A percentile compares a stretch with the other conserved stretches of the same genome.
phyloP scores from a whole-genome alignment of 2,797 vertebrate species.

The Rhincodon typus region DNA sequence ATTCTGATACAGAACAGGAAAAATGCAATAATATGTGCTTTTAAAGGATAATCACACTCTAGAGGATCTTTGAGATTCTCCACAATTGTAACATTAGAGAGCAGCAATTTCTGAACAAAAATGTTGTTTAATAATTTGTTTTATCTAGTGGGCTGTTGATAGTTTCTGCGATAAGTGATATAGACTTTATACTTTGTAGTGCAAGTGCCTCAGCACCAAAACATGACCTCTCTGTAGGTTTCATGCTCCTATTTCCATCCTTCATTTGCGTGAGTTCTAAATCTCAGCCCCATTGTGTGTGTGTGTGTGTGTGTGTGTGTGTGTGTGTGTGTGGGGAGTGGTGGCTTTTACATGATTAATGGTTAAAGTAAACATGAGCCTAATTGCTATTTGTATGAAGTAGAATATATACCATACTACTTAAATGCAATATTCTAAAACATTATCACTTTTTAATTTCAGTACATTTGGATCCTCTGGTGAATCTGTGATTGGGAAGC shows the following conservation, averaged over 20 bases:
- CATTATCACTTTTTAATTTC: slow-evolving; percentile 18
- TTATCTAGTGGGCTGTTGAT: background rate
- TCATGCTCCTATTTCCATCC: background rate
- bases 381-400: background rate
- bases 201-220: background rate
- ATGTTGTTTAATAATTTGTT: background rate
- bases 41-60: background rate
- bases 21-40: background rate
- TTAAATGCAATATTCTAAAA: background rate
- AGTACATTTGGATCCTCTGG: slow-evolving; percentile 77
- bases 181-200: background rate
- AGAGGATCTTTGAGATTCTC: background rate
- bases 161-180: background rate
- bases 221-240: background rate
- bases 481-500: slow-evolving; percentile 82
- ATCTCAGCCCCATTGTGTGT: background rate
- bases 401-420: background rate
- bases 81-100: background rate
- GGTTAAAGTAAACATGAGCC: background rate
- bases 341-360: background rate
- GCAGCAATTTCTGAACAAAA: background rate
- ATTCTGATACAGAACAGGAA: background rate
- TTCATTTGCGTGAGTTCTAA: background rate
- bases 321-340: no score
- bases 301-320: background rate